phyloP scores from a whole-genome alignment of 2,888 invertebrate genomes.

The Harmothoe impar region DNA sequence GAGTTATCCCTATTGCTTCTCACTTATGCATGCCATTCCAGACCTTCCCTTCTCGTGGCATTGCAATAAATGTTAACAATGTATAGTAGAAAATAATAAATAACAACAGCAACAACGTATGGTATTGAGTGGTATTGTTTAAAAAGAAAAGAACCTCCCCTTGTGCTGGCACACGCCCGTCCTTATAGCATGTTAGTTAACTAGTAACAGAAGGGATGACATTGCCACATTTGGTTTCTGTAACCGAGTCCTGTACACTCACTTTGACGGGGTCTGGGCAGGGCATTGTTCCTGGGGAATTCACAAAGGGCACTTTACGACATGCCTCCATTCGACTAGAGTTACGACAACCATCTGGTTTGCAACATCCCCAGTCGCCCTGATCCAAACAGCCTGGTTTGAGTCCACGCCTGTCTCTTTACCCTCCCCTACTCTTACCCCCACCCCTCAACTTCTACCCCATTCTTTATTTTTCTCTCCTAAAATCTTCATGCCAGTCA shows the following conservation, averaged over 20 bases:
- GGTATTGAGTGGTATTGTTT: no score
- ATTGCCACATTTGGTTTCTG: background rate
- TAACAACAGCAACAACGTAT: no score
- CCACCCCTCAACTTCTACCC: background rate
- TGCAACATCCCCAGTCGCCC: background rate
- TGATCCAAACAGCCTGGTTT: slow-evolving; percentile 30
- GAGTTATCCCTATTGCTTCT: no score
- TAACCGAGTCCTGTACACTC: background rate
- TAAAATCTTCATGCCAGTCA: slow-evolving; percentile 3
- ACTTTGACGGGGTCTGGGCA: background rate
- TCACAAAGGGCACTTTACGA: background rate
- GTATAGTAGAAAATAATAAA: no score
- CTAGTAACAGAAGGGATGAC: no score
- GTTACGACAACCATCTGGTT: slow-evolving; percentile 31
- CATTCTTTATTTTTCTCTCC: background rate
- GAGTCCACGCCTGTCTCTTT: background rate
- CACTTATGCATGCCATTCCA: no score
- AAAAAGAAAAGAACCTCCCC: no score
- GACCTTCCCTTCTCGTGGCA: no score
- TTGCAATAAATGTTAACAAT: no score
- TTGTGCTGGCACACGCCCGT: no score
- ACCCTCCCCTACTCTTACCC: background rate
- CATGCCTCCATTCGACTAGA: background rate
- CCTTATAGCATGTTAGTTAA: no score
- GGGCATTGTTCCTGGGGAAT: slow-evolving; percentile 8